Percentiles rank a stretch among this genome's conserved stretches.
Conservation (phyloP, 2,113 vertebrate genomes). For the Trematocara variabile region DNA sequence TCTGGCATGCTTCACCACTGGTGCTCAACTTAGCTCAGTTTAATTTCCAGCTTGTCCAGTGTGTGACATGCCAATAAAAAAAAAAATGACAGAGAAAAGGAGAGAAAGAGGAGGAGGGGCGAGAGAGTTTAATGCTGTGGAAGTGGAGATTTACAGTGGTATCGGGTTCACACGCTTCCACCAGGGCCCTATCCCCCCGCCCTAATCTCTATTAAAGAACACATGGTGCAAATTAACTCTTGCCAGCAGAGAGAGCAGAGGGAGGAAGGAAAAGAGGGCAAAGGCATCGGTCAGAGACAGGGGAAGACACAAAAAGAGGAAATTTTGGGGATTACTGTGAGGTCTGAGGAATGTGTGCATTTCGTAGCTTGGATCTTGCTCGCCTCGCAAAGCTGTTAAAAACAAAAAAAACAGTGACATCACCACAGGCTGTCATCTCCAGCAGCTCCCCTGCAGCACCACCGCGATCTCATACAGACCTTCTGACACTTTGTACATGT, state of each 20-base stretch:
- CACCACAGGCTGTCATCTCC: constrained; percentile 24
- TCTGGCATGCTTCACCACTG: constrained; percentile 53
- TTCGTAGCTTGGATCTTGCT: neutral
- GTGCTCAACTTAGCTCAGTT: constrained; percentile 59
- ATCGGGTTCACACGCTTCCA: constrained; percentile 69
- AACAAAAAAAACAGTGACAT: constrained; percentile 32
- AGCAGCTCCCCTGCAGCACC: constrained; percentile 19
- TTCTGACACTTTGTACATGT: constrained; percentile 37
- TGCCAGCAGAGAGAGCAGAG: constrained; percentile 24
- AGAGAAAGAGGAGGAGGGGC: neutral
- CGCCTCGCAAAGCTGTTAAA: constrained; percentile 26
- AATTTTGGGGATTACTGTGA: constrained; percentile 52
- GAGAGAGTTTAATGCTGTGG: constrained; percentile 34
- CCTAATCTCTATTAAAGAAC: constrained; percentile 59
- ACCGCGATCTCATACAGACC: neutral
- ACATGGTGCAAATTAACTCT: constrained; percentile 76
- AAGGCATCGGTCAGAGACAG: constrained; percentile 26
- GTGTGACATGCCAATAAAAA: constrained; percentile 76
- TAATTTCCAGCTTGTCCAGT: constrained; percentile 77
- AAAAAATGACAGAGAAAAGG: constrained; percentile 43
- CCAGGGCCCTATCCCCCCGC: neutral
- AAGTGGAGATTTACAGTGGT: constrained; percentile 72
- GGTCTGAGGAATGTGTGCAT: constrained; percentile 52
- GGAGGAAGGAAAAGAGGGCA: constrained; percentile 31
- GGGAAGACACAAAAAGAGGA: constrained; percentile 34